Conservation (phyloP, 1,140 invertebrate genomes). For the Hestina assimilis region DNA sequence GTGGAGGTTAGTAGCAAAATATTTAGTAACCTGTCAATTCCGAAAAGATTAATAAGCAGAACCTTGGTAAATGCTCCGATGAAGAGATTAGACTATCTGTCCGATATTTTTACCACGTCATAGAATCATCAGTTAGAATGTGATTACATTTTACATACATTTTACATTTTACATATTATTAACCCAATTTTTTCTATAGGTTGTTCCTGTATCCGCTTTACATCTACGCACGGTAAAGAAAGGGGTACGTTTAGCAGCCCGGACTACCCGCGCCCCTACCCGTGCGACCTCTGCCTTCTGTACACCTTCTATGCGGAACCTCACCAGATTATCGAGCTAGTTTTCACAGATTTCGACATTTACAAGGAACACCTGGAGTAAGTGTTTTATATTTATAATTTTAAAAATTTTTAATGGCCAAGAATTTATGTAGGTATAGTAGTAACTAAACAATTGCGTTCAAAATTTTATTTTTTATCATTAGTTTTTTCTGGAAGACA, state of each 20-base stretch:
- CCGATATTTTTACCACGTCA: too few species aligned
- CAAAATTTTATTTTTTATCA: too few species aligned
- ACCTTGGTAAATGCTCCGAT: too few species aligned
- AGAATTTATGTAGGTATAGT: too few species aligned
- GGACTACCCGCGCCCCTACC: slow-evolving; percentile 88
- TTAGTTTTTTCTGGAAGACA: too few species aligned
- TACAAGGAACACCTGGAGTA: slow-evolving; percentile 81
- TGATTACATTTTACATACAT: not conserved
- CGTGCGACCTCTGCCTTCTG: slow-evolving; percentile 89
- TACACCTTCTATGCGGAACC: slow-evolving; percentile 89
- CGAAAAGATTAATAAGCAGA: too few species aligned
- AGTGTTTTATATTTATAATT: slow-evolving; percentile 60
- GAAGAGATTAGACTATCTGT: too few species aligned
- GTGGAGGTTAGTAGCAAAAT: too few species aligned
- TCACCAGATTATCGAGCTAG: slow-evolving; percentile 89
- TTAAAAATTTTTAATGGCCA: not conserved
- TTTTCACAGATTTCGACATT: slow-evolving; percentile 89
- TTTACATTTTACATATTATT: not conserved
- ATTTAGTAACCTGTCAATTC: too few species aligned
- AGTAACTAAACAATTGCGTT: too few species aligned
- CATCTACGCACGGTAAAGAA: slow-evolving; percentile 87
- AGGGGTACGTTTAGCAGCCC: slow-evolving; percentile 90
- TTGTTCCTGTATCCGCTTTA: slow-evolving; percentile 90
- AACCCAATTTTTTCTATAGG: slow-evolving; percentile 76
- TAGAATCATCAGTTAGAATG: too few species aligned